Evolutionary conservation across 2,888 invertebrate species (phyloP).

Genomic region (Nymphalis urticae): DNA sequence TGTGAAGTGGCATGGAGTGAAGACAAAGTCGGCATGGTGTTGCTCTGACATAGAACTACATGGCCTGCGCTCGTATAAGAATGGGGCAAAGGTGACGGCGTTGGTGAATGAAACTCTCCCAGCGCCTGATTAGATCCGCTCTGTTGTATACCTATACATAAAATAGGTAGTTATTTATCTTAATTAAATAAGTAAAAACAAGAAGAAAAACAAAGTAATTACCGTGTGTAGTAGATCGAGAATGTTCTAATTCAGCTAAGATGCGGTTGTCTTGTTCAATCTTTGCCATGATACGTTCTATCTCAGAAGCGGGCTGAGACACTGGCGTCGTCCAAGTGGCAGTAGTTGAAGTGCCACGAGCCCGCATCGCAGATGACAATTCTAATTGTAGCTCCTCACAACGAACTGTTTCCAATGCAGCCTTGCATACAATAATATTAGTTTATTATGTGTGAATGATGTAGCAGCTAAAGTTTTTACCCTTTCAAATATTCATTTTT

Average conservation of each 20-base stretch:
- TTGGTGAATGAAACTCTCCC: slow-evolving; percentile 84
- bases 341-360: slow-evolving; percentile 65
- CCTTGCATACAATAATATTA: slow-evolving; percentile 60
- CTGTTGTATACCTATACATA: slow-evolving; percentile 80
- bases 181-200: neutral
- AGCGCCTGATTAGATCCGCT: slow-evolving; percentile 87
- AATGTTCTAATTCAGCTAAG: slow-evolving; percentile 93
- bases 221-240: slow-evolving; percentile 87
- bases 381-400: slow-evolving; percentile 96
- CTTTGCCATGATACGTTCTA: slow-evolving; percentile 97
- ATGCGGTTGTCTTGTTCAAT: slow-evolving; percentile 95
- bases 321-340: slow-evolving; percentile 67
- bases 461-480: too few species aligned
- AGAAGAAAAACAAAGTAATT: slow-evolving; percentile 17
- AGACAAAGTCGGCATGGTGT: slow-evolving; percentile 84
- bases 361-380: slow-evolving; percentile 86
- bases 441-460: too few species aligned
- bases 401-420: slow-evolving; percentile 85
- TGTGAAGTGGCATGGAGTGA: slow-evolving; percentile 74
- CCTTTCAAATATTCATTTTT: too few species aligned
- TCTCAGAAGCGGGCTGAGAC: slow-evolving; percentile 85
- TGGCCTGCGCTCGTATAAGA: slow-evolving; percentile 77
- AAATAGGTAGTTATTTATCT: slow-evolving; percentile 3
- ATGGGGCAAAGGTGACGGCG: slow-evolving; percentile 82
- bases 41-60: slow-evolving; percentile 82